Evolutionary conservation across 2,113 vertebrate species (phyloP), one percentile per base, ranked within the genome.

Genomic region (Saccopteryx bilineata): DNA sequence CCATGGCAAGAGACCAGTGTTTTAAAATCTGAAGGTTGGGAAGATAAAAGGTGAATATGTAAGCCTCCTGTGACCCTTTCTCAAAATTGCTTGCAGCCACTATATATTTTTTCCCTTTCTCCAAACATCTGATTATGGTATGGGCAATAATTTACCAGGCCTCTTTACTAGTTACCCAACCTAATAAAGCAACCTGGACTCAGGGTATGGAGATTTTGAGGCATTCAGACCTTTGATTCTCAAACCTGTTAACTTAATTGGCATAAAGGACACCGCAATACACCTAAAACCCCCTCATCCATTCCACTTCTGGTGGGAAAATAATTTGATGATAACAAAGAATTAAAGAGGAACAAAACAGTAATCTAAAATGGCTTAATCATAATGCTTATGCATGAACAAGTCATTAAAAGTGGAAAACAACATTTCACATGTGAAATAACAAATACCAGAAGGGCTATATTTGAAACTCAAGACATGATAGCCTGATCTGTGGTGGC

Each of bases 161-260:
- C 14, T 87, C 9, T 84, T 81, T 81, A 63, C 9, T 76, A 61
- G 18, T 78, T 78, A 85, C 76, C 56, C 33, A 82, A 68, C 7
- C 28, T 71, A 72, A 12, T 72, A 26, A 90, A 54, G 26, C 58
- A 93, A 60, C 14, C 61, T 90, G 75, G 68, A 87, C 48, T 87
- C 39, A 69, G 48, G 63, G 17, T 71, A 75, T 33, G 56, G 75
- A 84, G 65, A 88, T 95, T 93, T 28, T 90, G 72, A 94, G 63
- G 10, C 39, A 82, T 66, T 66, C 14, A 66, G 65, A 72, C 68
- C 6, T 56, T 81, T 10, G 7, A 9, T 89, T 93, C 52, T 83
- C 85, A 65, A 54, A 66, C 19, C 46, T 72, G 12, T 48, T 91
- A n/a, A 56, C 1, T 93, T 88, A 54, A 66, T 56, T 74, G 66